Conservation (phyloP, 2,888 invertebrate species). For the Sclerodermus sp. region DNA sequence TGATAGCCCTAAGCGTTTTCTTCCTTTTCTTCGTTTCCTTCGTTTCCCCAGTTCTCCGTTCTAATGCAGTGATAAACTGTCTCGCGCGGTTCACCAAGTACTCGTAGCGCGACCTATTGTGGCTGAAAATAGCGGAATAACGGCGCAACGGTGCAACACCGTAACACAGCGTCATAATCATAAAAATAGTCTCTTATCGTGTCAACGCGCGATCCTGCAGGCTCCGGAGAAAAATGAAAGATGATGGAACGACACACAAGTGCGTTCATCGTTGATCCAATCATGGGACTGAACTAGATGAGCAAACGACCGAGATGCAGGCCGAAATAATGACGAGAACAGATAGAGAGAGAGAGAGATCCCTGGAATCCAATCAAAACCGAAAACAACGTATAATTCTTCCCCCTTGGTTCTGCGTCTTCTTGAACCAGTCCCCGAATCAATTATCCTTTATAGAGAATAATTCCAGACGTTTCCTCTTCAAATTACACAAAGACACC, state of each 20-base stretch:
- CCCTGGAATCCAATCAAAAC: constrained; percentile 4
- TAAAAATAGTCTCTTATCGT: too few relatives aligned
- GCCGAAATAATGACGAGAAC: not conserved
- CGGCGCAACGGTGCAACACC: constrained; percentile 14
- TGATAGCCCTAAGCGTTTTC: too few relatives aligned
- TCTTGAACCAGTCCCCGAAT: not conserved
- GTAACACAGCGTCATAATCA: constrained; percentile 11
- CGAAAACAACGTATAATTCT: not conserved
- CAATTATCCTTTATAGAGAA: constrained; percentile 1
- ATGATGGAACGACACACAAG: constrained; percentile 6
- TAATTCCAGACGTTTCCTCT: too few relatives aligned
- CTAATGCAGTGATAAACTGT: too few relatives aligned
- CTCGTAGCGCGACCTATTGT: too few relatives aligned
- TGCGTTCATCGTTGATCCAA: constrained; percentile 40
- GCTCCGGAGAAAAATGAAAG: constrained; percentile 10
- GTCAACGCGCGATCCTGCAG: constrained; percentile 5
- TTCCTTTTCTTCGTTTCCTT: too few relatives aligned
- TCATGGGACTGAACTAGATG: constrained; percentile 28
- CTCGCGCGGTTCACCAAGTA: too few relatives aligned
- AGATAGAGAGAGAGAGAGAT: not conserved
- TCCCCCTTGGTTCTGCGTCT: not conserved
- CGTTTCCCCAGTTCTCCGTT: too few relatives aligned
- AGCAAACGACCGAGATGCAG: not conserved
- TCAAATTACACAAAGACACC: too few relatives aligned
- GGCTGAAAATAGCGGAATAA: not conserved